phyloP scores from a whole-genome alignment of 2,888 invertebrate species.

The Drosophila leonis region DNA sequence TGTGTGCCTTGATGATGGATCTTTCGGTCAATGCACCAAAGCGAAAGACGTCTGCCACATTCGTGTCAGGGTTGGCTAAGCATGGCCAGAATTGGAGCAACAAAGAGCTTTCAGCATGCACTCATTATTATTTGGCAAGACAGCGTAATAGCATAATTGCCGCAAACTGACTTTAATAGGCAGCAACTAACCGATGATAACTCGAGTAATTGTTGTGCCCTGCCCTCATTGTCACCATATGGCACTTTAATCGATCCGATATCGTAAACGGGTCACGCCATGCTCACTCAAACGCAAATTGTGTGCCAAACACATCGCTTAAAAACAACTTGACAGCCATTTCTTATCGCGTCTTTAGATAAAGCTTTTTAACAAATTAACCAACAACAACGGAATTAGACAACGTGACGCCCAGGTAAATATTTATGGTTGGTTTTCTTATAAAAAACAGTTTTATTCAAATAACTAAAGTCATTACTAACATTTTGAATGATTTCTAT shows the following conservation, averaged over 20 bases:
- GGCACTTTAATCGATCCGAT: conserved; percentile 22
- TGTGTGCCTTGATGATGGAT: conserved; percentile 3
- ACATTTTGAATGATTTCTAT: no score
- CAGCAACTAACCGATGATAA: conserved; percentile 23
- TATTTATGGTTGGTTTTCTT: not conserved
- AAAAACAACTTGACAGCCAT: not conserved
- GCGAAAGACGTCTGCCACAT: conserved; percentile 12
- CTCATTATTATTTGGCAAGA: conserved; percentile 7
- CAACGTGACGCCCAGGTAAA: conserved; percentile 6
- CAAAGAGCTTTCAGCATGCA: conserved; percentile 18
- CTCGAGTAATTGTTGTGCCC: conserved; percentile 4
- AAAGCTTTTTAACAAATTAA: conserved; percentile 8
- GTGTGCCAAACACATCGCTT: conserved; percentile 1
- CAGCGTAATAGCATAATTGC: conserved; percentile 37
- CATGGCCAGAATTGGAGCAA: conserved; percentile 15
- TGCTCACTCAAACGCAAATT: not conserved
- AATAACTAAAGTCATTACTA: not conserved
- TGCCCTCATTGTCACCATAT: conserved; percentile 24
- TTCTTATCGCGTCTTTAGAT: conserved; percentile 14
- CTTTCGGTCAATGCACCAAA: conserved; percentile 20
- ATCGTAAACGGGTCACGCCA: conserved; percentile 9
- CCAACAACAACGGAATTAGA: conserved; percentile 13
- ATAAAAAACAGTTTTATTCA: not conserved
- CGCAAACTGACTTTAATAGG: conserved; percentile 11
- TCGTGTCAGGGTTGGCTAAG: not conserved